phyloP scores from a whole-genome alignment of 2,797 vertebrate species.

The Nasua narica region DNA sequence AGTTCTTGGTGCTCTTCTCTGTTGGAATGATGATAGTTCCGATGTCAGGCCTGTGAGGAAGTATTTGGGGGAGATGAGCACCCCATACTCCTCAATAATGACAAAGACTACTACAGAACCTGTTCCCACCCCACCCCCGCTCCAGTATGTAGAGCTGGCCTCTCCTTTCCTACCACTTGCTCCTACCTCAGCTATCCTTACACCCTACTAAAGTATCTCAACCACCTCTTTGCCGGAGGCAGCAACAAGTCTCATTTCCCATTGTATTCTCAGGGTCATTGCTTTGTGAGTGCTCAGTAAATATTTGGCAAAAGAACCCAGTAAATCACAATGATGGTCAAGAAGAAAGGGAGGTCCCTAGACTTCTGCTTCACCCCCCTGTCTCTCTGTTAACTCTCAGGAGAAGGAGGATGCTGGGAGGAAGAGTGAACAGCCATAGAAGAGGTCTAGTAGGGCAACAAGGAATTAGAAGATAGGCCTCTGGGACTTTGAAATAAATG shows the following conservation, averaged over 20 bases:
- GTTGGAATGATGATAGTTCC: neutral
- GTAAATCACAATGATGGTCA: neutral
- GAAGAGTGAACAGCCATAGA: neutral
- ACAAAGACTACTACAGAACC: neutral
- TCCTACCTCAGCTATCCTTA: neutral
- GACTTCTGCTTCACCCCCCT: neutral
- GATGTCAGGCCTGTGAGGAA: neutral
- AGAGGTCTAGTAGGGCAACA: neutral
- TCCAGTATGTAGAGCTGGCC: neutral
- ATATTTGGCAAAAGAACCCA: neutral
- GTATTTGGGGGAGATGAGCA: neutral
- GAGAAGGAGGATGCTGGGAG: neutral
- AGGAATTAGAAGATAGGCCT: neutral
- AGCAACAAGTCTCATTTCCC: neutral
- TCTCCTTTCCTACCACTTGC: neutral
- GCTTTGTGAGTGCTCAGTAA: neutral
- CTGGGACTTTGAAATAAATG: neutral
- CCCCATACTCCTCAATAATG: neutral
- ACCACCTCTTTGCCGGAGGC: neutral
- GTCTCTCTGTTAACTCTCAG: neutral
- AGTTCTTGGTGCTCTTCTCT: neutral
- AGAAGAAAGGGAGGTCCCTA: neutral
- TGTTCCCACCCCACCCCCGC: neutral
- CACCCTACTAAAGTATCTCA: neutral
- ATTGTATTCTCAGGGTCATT: neutral